Conservation (phyloP, 2,888 invertebrate species). For the Griposia aprilina region DNA sequence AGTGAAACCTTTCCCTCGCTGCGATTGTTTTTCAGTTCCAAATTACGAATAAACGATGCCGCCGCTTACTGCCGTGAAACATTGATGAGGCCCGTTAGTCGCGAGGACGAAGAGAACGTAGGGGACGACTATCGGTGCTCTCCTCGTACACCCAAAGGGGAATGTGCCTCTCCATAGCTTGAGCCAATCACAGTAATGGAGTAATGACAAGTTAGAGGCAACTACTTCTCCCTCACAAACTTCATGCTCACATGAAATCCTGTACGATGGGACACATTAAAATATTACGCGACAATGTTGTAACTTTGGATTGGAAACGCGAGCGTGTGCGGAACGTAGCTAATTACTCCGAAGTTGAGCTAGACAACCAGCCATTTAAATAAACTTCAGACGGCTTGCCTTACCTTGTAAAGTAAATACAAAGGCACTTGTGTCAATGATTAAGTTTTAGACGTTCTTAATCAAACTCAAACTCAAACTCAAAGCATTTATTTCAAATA, state of each 20-base stretch:
- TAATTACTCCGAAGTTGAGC: conserved; percentile 55
- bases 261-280: conserved; percentile 69
- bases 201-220: conserved; percentile 83
- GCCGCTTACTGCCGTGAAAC: conserved; percentile 84
- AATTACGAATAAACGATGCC: conserved; percentile 84
- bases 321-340: conserved; percentile 44
- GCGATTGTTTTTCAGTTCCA: conserved; percentile 86
- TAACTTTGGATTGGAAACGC: conserved; percentile 67
- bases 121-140: conserved; percentile 58
- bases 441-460: conserved; percentile 6
- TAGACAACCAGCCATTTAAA: conserved; percentile 46
- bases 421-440: background rate
- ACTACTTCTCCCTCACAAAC: conserved; percentile 75
- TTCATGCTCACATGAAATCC: conserved; percentile 66
- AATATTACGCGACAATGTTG: conserved; percentile 69
- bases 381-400: conserved; percentile 26
- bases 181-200: conserved; percentile 87
- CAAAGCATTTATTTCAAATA: too few relatives aligned
- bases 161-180: conserved; percentile 55
- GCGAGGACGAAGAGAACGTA: conserved; percentile 56
- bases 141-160: conserved; percentile 60
- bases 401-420: conserved; percentile 16
- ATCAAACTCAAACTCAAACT: too few relatives aligned
- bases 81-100: conserved; percentile 84
- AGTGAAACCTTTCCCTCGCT: conserved; percentile 79